A percentile compares a stretch with the other conserved stretches of the same genome.
These are phyloP conservation scores for Bergia puertoricense DNA, from an alignment of 92 coral and sea anemone species.

Conservation along the genomic window DNA sequence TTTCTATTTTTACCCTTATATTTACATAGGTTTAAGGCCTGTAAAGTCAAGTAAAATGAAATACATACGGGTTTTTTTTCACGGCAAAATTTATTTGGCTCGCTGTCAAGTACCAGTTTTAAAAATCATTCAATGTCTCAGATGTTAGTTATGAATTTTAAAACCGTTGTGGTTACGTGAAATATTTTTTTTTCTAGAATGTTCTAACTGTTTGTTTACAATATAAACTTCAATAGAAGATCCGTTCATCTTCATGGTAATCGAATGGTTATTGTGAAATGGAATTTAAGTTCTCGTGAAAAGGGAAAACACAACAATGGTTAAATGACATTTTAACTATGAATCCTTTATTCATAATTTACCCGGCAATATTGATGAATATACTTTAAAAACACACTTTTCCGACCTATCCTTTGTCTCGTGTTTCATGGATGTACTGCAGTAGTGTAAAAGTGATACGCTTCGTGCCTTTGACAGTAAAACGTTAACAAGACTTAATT, in stretches of 20 bases:
- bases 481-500: neutral
- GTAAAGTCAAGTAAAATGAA: neutral
- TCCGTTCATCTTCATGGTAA: neutral
- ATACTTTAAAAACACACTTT: neutral
- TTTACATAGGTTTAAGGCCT: no score
- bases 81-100: no score
- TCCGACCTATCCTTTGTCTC: neutral
- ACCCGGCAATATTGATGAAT: neutral
- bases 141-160: neutral
- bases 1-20: neutral
- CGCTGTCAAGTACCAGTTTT: neutral
- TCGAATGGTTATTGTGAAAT: neutral
- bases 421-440: neutral
- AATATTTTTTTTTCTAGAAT: neutral
- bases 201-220: neutral
- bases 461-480: neutral
- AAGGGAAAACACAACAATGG: neutral
- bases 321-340: neutral
- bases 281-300: neutral
- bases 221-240: neutral
- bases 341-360: neutral
- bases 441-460: neutral
- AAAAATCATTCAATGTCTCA: neutral
- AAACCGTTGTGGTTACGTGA: neutral
- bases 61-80: no score